phyloP scores from a whole-genome alignment of 2,888 invertebrate species.

The Chaetogeoica ovagalla region DNA sequence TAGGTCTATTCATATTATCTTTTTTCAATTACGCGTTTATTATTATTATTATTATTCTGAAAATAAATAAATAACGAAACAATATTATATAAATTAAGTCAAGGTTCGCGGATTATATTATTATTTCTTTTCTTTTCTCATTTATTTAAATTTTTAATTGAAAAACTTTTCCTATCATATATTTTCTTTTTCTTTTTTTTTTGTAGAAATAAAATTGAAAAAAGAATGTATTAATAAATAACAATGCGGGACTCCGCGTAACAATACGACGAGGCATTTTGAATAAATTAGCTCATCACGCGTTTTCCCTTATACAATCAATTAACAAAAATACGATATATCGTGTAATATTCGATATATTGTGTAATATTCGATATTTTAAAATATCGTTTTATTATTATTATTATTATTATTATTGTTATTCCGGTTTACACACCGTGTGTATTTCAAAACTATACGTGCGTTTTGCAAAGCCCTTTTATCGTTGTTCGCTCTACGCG shows the following conservation, averaged over 20 bases:
- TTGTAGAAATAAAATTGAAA: slow-evolving; percentile 1
- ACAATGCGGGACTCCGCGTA: neutral
- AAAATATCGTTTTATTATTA: neutral
- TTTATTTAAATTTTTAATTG: slow-evolving; percentile 45
- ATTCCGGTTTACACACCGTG: slow-evolving; percentile 13
- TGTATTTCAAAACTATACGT: no score
- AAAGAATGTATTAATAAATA: slow-evolving; percentile 21
- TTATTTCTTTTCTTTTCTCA: neutral
- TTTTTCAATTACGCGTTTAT: neutral
- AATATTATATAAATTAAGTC: slow-evolving; percentile 2
- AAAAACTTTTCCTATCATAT: slow-evolving; percentile 35
- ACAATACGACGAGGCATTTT: slow-evolving; percentile 16
- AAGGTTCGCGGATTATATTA: neutral
- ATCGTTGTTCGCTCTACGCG: neutral
- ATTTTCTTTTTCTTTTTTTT: neutral
- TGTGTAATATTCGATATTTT: slow-evolving; percentile 5
- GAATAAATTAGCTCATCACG: slow-evolving; percentile 28
- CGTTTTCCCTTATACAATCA: slow-evolving; percentile 1
- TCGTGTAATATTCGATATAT: neutral
- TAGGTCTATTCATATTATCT: neutral
- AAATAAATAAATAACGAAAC: neutral
- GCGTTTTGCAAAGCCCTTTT: slow-evolving; percentile 8
- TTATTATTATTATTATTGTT: slow-evolving; percentile 14
- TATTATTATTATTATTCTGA: neutral
- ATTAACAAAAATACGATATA: slow-evolving; percentile 8